phyloP scores from a whole-genome alignment of 2,888 invertebrate genomes.

The Cabera pusaria region DNA sequence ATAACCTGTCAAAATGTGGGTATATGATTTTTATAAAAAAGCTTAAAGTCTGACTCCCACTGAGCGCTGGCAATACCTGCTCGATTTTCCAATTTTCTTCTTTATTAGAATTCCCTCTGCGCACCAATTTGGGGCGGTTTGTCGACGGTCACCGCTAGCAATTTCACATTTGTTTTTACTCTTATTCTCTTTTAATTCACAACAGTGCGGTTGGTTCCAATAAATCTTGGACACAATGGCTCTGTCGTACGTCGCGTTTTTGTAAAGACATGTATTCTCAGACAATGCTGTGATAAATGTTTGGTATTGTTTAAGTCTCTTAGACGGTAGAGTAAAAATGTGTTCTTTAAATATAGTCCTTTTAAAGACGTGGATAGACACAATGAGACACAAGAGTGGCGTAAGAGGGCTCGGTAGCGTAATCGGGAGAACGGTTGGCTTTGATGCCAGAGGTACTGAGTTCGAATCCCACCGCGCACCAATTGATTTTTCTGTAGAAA shows the following conservation, averaged over 20 bases:
- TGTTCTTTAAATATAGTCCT: no score
- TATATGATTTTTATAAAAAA: no score
- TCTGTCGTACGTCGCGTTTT: constrained; percentile 48
- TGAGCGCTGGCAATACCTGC: constrained; percentile 42
- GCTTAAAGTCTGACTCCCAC: constrained; percentile 1
- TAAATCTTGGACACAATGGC: constrained; percentile 59
- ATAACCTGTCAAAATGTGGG: no score
- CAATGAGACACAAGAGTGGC: no score
- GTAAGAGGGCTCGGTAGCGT: no score
- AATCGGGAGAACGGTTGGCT: no score
- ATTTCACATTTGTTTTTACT: constrained; percentile 50
- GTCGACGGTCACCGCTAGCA: constrained; percentile 45
- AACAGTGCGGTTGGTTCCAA: constrained; percentile 47
- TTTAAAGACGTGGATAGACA: no score
- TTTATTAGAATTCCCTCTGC: constrained; percentile 53
- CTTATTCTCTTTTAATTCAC: constrained; percentile 54
- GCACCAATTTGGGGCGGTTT: constrained; percentile 48
- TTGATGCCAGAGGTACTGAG: no score
- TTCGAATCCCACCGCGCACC: no score
- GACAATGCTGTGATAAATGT: constrained; percentile 40
- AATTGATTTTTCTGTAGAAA: no score
- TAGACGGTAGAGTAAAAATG: no score
- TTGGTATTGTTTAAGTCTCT: constrained; percentile 29
- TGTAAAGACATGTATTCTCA: constrained; percentile 32
- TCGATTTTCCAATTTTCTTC: constrained; percentile 54